phyloP scores from a whole-genome alignment of 2,113 vertebrate species.

The Tonatia bakeri region DNA sequence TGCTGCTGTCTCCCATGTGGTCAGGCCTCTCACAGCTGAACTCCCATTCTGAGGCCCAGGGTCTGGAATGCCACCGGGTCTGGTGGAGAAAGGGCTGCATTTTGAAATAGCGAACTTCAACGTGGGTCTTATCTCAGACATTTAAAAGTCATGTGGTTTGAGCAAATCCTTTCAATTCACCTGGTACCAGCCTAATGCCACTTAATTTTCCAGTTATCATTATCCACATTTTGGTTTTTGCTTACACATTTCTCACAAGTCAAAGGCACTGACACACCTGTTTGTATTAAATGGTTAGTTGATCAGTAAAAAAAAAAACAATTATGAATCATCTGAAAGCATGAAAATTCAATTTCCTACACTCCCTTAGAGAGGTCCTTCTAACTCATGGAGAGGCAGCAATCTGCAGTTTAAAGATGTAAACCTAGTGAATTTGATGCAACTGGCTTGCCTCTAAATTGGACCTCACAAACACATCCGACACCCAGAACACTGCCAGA shows the following conservation, averaged over 20 bases:
- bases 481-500: background rate
- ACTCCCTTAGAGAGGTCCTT: no score
- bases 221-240: background rate
- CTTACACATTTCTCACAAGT: background rate
- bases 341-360: background rate
- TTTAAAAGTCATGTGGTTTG: background rate
- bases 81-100: background rate
- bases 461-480: background rate
- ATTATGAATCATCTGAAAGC: background rate
- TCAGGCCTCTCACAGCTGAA: background rate
- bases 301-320: background rate
- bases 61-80: background rate
- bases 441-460: background rate
- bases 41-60: background rate
- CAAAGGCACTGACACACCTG: background rate
- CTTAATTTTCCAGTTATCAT: background rate
- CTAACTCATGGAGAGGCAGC: background rate
- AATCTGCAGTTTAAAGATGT: background rate
- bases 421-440: background rate
- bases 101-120: background rate
- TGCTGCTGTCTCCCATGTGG: rapidly evolving
- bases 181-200: background rate
- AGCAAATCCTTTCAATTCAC: background rate
- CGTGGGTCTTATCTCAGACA: background rate
- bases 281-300: background rate